Conservation (phyloP, 2,113 vertebrate species). For the Pangasianodon gigas region DNA sequence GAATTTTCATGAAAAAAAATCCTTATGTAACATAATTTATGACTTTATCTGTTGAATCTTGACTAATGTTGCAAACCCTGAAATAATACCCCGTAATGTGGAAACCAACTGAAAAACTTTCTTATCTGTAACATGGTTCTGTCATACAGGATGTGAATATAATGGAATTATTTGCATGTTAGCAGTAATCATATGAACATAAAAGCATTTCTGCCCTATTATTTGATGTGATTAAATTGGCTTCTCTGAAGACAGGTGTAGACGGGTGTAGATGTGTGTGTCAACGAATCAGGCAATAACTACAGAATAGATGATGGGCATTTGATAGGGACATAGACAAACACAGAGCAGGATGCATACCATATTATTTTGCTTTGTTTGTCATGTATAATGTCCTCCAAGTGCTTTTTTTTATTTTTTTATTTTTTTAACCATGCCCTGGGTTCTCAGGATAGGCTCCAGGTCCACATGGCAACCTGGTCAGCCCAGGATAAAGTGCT, state of each 20-base stretch:
- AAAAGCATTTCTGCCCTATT: slow-evolving; percentile 28
- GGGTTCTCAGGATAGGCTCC: neutral
- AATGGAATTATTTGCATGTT: slow-evolving; percentile 9
- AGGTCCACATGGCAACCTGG: neutral
- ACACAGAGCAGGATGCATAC: neutral
- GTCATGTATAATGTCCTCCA: neutral
- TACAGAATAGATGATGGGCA: neutral
- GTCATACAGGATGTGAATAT: neutral
- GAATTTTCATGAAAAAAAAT: neutral
- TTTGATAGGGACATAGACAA: neutral
- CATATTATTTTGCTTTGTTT: neutral
- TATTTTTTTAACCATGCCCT: too few species aligned
- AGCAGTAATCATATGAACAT: neutral
- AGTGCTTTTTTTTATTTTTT: too few species aligned
- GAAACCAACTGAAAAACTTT: slow-evolving; percentile 2
- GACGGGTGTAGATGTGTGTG: neutral
- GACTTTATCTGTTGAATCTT: neutral
- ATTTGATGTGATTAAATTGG: slow-evolving; percentile 24
- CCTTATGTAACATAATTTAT: neutral
- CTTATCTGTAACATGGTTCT: neutral
- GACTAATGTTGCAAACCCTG: neutral
- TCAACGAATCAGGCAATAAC: slow-evolving; percentile 13
- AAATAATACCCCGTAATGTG: neutral
- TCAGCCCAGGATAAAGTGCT: neutral
- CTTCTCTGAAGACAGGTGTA: neutral